These are phyloP conservation scores for Tetropium fuscum DNA, from an alignment of 2,888 invertebrate genomes.

Conservation along the genomic window DNA sequence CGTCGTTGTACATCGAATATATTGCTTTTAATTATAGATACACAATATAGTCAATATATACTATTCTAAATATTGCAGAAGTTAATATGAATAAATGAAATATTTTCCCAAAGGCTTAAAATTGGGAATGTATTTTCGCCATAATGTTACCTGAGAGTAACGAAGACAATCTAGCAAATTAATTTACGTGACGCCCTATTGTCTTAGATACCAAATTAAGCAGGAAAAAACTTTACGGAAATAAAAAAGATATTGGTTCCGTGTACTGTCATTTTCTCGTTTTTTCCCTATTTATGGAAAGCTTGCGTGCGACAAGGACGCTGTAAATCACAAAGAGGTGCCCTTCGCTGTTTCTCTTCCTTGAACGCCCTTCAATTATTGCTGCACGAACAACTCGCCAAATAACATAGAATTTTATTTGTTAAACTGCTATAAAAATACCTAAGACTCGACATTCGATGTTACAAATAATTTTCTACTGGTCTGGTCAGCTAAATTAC, in stretches of 20 bases:
- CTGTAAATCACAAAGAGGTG: slow-evolving; percentile 32
- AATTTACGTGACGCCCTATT: slow-evolving; percentile 9
- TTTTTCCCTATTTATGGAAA: slow-evolving; percentile 31
- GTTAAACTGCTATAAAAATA: slow-evolving; percentile 28
- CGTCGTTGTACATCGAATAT: no score
- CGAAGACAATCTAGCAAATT: background rate
- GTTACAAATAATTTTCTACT: slow-evolving; percentile 11
- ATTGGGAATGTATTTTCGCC: no score
- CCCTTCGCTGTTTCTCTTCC: slow-evolving; percentile 31
- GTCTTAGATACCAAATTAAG: background rate
- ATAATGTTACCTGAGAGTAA: no score
- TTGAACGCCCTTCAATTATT: slow-evolving; percentile 26
- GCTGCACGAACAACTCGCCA: slow-evolving; percentile 34
- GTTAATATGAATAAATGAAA: no score
- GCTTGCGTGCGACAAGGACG: slow-evolving; percentile 30
- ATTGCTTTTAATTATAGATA: no score
- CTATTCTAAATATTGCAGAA: no score
- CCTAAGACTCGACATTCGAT: slow-evolving; percentile 1
- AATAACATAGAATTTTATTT: slow-evolving; percentile 28
- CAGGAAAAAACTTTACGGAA: slow-evolving; percentile 2
- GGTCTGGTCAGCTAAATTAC: slow-evolving; percentile 8
- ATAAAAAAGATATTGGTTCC: background rate
- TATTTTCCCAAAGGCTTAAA: no score
- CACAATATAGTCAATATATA: no score
- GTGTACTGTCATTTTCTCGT: slow-evolving; percentile 9